phyloP scores from a whole-genome alignment of 2,888 invertebrate genomes.

The Alentia gelatinosa region DNA sequence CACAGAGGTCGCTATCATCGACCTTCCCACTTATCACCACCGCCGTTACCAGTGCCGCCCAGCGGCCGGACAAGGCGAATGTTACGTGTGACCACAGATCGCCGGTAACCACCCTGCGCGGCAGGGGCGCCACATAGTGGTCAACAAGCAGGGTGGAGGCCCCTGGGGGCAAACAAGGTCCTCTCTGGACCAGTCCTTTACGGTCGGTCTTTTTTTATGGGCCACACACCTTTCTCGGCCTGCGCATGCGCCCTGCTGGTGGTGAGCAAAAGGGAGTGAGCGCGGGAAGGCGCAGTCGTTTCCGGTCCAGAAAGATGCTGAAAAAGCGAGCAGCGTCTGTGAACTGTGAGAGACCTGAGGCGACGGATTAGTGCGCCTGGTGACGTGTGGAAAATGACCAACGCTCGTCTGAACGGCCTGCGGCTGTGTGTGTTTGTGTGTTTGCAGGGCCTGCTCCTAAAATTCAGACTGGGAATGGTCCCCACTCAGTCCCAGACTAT shows the following conservation, averaged over 20 bases:
- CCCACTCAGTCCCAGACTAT: too few relatives aligned
- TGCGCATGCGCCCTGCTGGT: neutral
- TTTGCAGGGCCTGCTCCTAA: neutral
- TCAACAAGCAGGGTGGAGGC: neutral
- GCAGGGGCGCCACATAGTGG: neutral
- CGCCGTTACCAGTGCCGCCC: neutral
- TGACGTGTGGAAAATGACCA: slow-evolving; percentile 3
- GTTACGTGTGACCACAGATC: neutral
- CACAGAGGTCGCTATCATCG: neutral
- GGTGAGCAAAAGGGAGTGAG: neutral
- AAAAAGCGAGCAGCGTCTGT: neutral
- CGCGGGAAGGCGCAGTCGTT: neutral
- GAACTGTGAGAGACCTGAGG: neutral
- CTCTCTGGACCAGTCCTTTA: too few relatives aligned
- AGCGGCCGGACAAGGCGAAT: neutral
- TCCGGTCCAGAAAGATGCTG: slow-evolving; percentile 13
- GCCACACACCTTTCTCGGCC: neutral
- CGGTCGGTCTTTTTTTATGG: too few relatives aligned
- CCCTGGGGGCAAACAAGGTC: neutral
- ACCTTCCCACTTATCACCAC: neutral
- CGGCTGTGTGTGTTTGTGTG: neutral
- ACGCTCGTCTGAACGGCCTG: neutral
- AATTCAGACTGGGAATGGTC: too few relatives aligned
- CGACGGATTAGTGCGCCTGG: neutral
- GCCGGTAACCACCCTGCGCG: neutral